Base-by-base conservation (phyloP, 2,888 invertebrate species). In the Nemapogon koenigi region DNA sequence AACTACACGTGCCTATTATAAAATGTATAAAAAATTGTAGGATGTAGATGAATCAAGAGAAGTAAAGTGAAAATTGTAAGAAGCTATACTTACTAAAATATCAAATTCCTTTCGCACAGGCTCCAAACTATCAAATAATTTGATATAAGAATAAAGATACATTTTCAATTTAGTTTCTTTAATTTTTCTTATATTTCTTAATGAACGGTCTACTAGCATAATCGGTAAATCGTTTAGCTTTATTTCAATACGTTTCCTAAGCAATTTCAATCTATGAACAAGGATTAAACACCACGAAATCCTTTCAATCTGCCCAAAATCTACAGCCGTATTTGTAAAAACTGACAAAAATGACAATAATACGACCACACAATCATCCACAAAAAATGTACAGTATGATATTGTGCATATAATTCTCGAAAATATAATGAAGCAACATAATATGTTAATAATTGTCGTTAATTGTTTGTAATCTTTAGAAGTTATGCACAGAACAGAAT, bases 61-160 rank as follows among this genome's bases (percentile, higher is more conserved):
- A n/a, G n/a, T n/a, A n/a, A n/a, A n/a, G n/a, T n/a, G n/a, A n/a
- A n/a, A n/a, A n/a, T n/a, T n/a, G n/a, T n/a, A n/a, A n/a, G n/a
- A n/a, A n/a, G n/a, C n/a, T n/a, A n/a, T n/a, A 33, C 33, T 33
- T 19, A 33, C 33, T 19, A 33, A 19, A 19, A 33, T 19, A 33
- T 33, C 14, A 2, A 19, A 19, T 10, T 33, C 13, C 13, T 33
- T 33, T 8, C 19, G 33, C 4, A 33, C 13, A 13, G 33, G 33
- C 13, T 33, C 11, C 7, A 33, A 11, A 33, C 19, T 4, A n/a
- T 33, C 19, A 8, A 33, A n/a, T 4, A 33, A n/a, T 4, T 33
- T 16, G 2, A 33, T 14, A 14, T 33, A 33, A 13, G 19, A n/a
- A 4, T n/a, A 10, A 33, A 33, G 19, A 33, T 19, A 19, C n/a